Conservation (phyloP, 30 jellyfish, hydroid and myxozoan species). For the Aurelia aurita region DNA sequence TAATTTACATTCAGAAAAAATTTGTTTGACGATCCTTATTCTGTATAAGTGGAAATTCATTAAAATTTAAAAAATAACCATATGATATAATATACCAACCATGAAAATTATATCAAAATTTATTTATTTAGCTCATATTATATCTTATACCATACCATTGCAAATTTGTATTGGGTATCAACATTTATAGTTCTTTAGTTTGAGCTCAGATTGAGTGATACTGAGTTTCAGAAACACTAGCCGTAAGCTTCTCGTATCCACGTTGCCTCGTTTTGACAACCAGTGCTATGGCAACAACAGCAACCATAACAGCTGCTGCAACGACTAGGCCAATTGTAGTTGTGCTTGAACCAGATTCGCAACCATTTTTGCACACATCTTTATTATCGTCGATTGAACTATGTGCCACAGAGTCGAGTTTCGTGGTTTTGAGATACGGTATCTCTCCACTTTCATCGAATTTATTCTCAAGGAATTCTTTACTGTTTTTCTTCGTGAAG, state of each 20-base stretch:
- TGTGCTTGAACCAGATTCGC: background rate
- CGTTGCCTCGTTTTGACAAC: constrained; percentile 7
- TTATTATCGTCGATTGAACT: too few species aligned
- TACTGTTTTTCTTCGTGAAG: constrained; percentile 79
- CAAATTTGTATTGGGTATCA: background rate
- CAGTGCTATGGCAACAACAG: constrained; percentile 5
- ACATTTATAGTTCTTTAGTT: background rate
- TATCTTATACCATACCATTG: background rate
- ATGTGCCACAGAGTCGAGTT: too few species aligned
- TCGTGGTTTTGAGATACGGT: too few species aligned
- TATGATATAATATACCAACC: too few species aligned
- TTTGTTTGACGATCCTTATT: too few species aligned
- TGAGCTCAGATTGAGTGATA: constrained; percentile 11
- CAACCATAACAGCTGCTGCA: constrained; percentile 2
- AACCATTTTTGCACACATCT: background rate
- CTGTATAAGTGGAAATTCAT: too few species aligned
- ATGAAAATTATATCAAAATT: too few species aligned
- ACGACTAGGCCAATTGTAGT: background rate
- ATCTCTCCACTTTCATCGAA: background rate
- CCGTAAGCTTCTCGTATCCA: background rate
- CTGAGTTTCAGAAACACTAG: background rate
- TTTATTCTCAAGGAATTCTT: constrained; percentile 31
- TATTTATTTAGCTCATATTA: too few species aligned
- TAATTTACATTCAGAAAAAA: too few species aligned
- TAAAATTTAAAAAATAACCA: too few species aligned